Evolutionary conservation across 2,888 invertebrate species (phyloP), one percentile per base, ranked within the genome.

Genomic region (Rhamphomyia laevipes): DNA sequence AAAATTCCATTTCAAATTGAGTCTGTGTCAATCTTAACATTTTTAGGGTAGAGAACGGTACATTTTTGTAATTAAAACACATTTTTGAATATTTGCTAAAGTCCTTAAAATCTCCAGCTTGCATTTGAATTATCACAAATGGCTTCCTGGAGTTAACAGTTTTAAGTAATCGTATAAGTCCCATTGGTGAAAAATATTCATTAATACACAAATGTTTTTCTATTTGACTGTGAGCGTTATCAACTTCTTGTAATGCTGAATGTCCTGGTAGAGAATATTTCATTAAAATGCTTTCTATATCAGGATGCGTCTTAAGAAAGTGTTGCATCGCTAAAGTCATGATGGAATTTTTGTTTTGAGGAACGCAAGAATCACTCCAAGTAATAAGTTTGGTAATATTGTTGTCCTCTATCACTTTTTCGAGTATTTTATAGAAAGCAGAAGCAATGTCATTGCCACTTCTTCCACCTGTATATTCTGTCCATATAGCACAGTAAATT

Each of bases 211-310:
- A 43, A 43, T 45, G 21, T 41, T 47, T 49, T 49, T 78, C 80
- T 63, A 86, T 84, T 71, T 47, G 47, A 16, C 51, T 51, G 38
- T 51, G 51, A 2, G 43, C 47, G 12, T 50, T 50, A 18, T 46
- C 44, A 15, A 47, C 41, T 31, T 50, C 50, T 16, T 45, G 47
- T 17, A 49, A 33, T 41, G 44, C 47, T 46, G 44, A 46, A 44
- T 51, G 51, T 18, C 51, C 48, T 13, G 48, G 43, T 12, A 48
- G 17, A 9, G 48, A 48, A 37, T 46, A 51, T 45, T 49, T 51
- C 44, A 49, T 17, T 46, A 31, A 41, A 21, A 49, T 46, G 11
- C 40, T 45, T 13, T 51, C 44, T 23, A 48, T 13, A 17, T 46
- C 33, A 9, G 46, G 33, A 48, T 51, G 46, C 18, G 41, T 46